Evolutionary conservation across 1,140 invertebrate genomes (phyloP).

Genomic region (Lepidurus arcticus): DNA sequence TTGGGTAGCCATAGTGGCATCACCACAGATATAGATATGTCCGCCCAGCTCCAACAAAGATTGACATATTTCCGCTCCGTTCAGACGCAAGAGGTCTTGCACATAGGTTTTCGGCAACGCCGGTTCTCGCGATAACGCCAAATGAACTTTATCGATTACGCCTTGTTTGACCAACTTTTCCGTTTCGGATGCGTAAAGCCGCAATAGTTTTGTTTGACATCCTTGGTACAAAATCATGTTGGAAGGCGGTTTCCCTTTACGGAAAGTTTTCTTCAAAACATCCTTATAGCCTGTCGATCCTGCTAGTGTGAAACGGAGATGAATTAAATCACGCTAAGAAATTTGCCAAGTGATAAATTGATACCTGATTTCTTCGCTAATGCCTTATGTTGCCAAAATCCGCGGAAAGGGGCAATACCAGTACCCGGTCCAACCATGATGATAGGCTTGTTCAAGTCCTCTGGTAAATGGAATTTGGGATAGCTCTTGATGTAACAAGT

Average conservation of each 20-base stretch:
- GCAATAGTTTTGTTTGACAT: slow-evolving; percentile 7
- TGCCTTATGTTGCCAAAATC: not conserved
- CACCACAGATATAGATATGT: slow-evolving; percentile 27
- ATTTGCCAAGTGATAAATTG: not conserved
- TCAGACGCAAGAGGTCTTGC: slow-evolving; percentile 20
- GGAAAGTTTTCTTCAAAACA: not conserved
- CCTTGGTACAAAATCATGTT: slow-evolving; percentile 23
- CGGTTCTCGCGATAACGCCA: slow-evolving; percentile 20
- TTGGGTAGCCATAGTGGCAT: slow-evolving; percentile 28
- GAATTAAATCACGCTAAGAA: no score
- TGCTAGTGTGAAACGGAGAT: not conserved
- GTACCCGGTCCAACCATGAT: slow-evolving; percentile 93
- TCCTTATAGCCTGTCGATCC: not conserved
- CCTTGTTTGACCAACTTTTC: not conserved
- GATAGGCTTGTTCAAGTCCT: slow-evolving; percentile 71
- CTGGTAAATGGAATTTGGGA: slow-evolving; percentile 84
- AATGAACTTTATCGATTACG: slow-evolving; percentile 3
- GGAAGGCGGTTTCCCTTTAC: not conserved
- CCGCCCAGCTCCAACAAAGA: not conserved
- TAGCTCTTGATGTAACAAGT: slow-evolving; percentile 77
- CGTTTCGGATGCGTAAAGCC: slow-evolving; percentile 27
- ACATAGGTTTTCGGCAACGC: slow-evolving; percentile 17
- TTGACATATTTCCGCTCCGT: slow-evolving; percentile 23
- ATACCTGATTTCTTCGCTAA: not conserved
- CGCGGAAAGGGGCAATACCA: slow-evolving; percentile 46